Base-by-base conservation (phyloP, 2,797 vertebrate genomes). In the Pygocentrus nattereri region DNA sequence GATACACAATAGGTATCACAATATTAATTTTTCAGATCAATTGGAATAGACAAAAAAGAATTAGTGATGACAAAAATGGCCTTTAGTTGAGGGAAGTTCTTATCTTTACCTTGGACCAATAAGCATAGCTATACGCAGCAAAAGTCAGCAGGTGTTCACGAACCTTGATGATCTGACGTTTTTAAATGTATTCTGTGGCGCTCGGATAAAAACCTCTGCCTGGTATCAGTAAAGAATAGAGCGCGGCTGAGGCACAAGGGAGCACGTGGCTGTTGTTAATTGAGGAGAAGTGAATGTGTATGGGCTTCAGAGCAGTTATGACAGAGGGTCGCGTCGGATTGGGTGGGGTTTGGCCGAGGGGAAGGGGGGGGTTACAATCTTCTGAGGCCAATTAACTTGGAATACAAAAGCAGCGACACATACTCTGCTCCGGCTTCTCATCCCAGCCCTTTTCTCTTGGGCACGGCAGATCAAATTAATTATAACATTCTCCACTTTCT, bases 341-440 rank as follows among this genome's bases (percentile, higher is more conserved):
- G 56, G 49, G 61, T 41, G 79, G 34, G 64, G 31, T 73, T 27
- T 64, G 50, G 88, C 82, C 67, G 62, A 84, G 90, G 83, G 74
- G 64, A 79, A 85, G 78, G 41, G 88, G 62, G 54, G 34, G 50
- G 7, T 44, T 30, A 86, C 61, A 64, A 91, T 93, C 93, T 94
- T 93, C 90, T 89, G 93, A 94, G 94, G 93, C 93, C 93, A 95
- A 94, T 95, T 95, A 94, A 92, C 92, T 86, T 91, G 89, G 92
- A 94, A 94, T 93, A 94, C 92, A 74, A 94, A 94, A 94, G 88
- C 91, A 94, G 91, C 34, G 27, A 83, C 58, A 88, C 94, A 93
- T 93, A 62, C 61, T 93, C 93, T 93, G 92, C 90, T 93, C 90
- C 84, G 88, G 89, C 90, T 85, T 54, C 87, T 89, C 90, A 89